These are phyloP conservation scores for Thelohanellus kitauei DNA, from an alignment of 30 jellyfish, hydroid and myxozoan species.

Conservation along the genomic window DNA sequence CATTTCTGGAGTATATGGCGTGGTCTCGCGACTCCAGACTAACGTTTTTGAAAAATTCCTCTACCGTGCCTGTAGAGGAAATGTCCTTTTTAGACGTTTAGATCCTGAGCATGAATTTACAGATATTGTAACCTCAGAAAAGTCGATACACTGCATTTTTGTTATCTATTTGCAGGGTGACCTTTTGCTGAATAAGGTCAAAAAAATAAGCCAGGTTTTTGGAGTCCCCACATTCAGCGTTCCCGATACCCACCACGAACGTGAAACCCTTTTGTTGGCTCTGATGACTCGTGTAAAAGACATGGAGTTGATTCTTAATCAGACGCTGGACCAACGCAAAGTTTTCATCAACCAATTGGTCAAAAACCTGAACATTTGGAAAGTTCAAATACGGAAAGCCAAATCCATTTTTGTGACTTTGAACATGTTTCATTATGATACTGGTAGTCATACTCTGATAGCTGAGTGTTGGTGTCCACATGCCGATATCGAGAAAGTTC, in stretches of 20 bases:
- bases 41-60: slow-evolving; percentile 56
- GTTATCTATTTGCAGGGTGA: slow-evolving; percentile 92
- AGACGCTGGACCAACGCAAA: no score
- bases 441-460: slow-evolving; percentile 50
- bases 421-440: slow-evolving; percentile 92
- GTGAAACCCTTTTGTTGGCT: no score
- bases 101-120: slow-evolving; percentile 42
- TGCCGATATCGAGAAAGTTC: slow-evolving; percentile 36
- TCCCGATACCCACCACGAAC: no score
- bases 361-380: no score
- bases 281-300: no score
- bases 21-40: slow-evolving; percentile 44
- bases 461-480: slow-evolving; percentile 99
- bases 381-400: no score
- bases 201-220: slow-evolving; percentile 88
- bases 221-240: no score
- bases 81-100: slow-evolving; percentile 84
- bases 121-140: slow-evolving; percentile 79
- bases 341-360: no score
- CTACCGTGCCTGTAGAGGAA: slow-evolving; percentile 97
- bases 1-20: no score
- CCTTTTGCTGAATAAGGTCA: slow-evolving; percentile 55
- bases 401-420: slow-evolving; percentile 55
- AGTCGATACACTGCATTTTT: slow-evolving; percentile 51
- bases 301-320: no score